phyloP scores from a whole-genome alignment of 1,140 invertebrate species.

The Tribolium castaneum region DNA sequence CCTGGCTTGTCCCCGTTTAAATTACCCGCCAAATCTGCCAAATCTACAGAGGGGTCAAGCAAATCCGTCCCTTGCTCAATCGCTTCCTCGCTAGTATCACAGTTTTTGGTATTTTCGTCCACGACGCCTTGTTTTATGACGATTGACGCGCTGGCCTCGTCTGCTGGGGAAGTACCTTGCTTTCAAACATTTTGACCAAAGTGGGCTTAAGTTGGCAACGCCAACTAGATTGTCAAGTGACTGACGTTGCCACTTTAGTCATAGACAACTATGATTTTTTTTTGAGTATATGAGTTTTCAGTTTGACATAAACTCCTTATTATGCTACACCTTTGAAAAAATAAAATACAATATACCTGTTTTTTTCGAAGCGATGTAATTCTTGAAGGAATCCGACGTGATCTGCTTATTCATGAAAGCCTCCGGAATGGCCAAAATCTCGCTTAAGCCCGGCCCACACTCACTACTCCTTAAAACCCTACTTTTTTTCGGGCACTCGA shows the following conservation, averaged over 20 bases:
- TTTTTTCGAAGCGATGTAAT: conserved; percentile 36
- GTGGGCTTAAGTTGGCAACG: too few species aligned
- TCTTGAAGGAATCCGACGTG: conserved; percentile 57
- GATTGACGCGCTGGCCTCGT: conserved; percentile 5
- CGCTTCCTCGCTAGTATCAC: conserved; percentile 37
- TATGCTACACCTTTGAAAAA: too few species aligned
- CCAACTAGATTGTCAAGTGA: too few species aligned
- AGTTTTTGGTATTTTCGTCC: conserved; percentile 38
- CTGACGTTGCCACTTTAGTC: too few species aligned
- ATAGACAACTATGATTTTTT: neutral
- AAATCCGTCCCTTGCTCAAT: conserved; percentile 54
- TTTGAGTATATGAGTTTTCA: too few species aligned
- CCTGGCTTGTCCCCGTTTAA: conserved; percentile 5
- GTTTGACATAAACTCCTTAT: too few species aligned
- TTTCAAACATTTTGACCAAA: too few species aligned
- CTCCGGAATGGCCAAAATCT: conserved; percentile 60
- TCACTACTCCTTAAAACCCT: conserved; percentile 41
- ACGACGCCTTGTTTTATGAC: conserved; percentile 38
- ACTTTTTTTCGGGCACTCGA: neutral
- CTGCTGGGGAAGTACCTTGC: neutral
- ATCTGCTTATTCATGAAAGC: conserved; percentile 61
- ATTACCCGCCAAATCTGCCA: conserved; percentile 16
- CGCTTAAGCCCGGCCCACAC: conserved; percentile 53
- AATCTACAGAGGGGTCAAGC: conserved; percentile 46
- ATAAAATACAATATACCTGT: too few species aligned